Evolutionary conservation across 2,113 vertebrate genomes (phyloP), one percentile per base, ranked within the genome.

Genomic region (Sylvilagus bachmani): DNA sequence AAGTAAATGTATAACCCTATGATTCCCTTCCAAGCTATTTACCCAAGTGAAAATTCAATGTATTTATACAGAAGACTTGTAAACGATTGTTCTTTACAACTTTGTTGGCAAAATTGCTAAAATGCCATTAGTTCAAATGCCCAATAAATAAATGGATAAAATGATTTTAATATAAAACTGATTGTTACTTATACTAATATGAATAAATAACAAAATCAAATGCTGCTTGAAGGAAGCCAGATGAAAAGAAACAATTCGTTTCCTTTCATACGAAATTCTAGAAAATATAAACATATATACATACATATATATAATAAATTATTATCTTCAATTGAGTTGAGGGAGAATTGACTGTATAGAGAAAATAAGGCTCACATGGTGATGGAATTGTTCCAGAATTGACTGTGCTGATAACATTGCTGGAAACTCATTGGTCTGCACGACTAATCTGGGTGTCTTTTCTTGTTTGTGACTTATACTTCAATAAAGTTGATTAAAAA

Each of bases 401-500:
- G 33, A n/a, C 6, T 11, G 4, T 77, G 6, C 3, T 29, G 36
- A 38, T 69, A 58, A 55, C 3, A 64, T 91, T 79, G 79, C 24
- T 80, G 66, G 33, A 92, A 90, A 77, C 2, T 38, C 38, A 77
- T 2, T 38, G 29, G 3, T 83, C 3, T 77, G 24, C 21, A 33
- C 24, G 84, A 84, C 8, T 62, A 84, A 90, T 71, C 3, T 38
- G 10, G 1, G 3, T 44, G 5, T 49, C 38, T 79, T 87, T 92
- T 69, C 69, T 71, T 55, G 21, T 61, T 49, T 77, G 12, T 49
- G 95, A 95, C 80, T 87, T 70, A 89, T 0, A 61, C 17, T 0
- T 58, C 44, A 66, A 61, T 73, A 91, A 79, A 61, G 12, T 70
- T 94, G 36, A 75, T 85, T 89, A 69, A 91, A 91, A 87, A 22